Base-by-base conservation (phyloP, 2,797 vertebrate species). In the Pitangus sulphuratus region DNA sequence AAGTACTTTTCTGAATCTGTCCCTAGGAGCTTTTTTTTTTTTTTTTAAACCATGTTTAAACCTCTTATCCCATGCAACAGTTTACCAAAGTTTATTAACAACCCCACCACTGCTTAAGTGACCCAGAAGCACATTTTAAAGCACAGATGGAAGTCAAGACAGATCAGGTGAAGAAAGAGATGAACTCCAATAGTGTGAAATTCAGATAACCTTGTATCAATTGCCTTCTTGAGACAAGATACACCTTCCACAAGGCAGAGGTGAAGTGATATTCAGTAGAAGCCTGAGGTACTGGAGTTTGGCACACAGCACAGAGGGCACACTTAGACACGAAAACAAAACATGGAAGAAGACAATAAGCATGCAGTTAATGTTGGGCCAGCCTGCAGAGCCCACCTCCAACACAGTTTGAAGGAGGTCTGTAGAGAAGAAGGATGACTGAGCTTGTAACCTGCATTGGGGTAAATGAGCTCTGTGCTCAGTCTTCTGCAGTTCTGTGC, bases 51-150 rank as follows among this genome's bases (percentile, higher is more conserved):
- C 26, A 17, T 44, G 19, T 72, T 79, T 77, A 89, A 68, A 83
- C 68, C 47, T 57, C 40, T 83, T 57, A 89, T 45, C 22, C 68
- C 45, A 69, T 18, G 87, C 45, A 77, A 76, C 19, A 35, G 40
- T 90, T 92, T 70, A 89, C 90, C 94, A 91, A 64, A 66, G 58
- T 79, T 91, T 94, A 94, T 90, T 93, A 95, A 83, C 76, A 69
- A 77, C 40, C 18, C 24, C 37, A 65, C 72, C 2, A 5, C 58
- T 70, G 75, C 66, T 74, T 93, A 95, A 58, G 25, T 87, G 89
- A 90, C 89, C 91, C 96, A 97, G 95, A 96, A 97, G 94, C 79
- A 93, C 60, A 45, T 15, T 61, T 89, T 58, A 75, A 93, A 93
- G 84, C 80, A 66, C n/a, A 58, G 74, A 84, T 89, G 90, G 76